Evolutionary conservation across 2,797 vertebrate genomes (phyloP).

Genomic region (Chelidonichthys spinosus): DNA sequence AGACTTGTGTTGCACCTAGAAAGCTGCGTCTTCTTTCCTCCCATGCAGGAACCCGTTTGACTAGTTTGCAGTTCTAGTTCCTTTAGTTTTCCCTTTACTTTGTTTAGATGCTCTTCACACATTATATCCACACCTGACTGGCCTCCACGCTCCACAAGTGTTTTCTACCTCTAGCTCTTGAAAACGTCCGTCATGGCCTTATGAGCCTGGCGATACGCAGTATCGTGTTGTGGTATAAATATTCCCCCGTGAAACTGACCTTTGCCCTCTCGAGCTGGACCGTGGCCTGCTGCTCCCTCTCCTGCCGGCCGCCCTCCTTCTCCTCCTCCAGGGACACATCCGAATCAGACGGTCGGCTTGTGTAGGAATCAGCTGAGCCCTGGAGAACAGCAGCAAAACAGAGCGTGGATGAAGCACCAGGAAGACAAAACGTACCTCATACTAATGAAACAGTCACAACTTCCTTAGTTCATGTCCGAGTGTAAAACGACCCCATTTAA

Average conservation of each 20-base stretch:
- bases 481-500: constrained; percentile 5
- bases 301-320: constrained; percentile 94
- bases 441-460: too few species aligned
- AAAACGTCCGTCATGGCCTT: too few species aligned
- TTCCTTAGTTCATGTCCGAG: not conserved
- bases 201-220: not conserved
- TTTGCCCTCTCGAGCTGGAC: constrained; percentile 97
- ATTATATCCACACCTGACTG: too few species aligned
- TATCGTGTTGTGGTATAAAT: not conserved
- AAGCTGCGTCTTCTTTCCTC: too few species aligned
- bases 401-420: not conserved
- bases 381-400: constrained; percentile 63
- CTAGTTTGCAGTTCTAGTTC: too few species aligned
- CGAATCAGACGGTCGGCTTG: constrained; percentile 97
- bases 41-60: too few species aligned
- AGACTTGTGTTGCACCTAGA: too few species aligned
- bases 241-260: constrained; percentile 74
- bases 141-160: too few species aligned
- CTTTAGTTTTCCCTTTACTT: too few species aligned
- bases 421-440: too few species aligned
- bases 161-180: too few species aligned
- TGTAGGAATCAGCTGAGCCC: constrained; percentile 99
- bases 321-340: constrained; percentile 99
- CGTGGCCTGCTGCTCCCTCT: constrained; percentile 95
- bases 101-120: too few species aligned